Evolutionary conservation across 1,140 invertebrate genomes (phyloP).

Genomic region (Nephotettix cincticeps): DNA sequence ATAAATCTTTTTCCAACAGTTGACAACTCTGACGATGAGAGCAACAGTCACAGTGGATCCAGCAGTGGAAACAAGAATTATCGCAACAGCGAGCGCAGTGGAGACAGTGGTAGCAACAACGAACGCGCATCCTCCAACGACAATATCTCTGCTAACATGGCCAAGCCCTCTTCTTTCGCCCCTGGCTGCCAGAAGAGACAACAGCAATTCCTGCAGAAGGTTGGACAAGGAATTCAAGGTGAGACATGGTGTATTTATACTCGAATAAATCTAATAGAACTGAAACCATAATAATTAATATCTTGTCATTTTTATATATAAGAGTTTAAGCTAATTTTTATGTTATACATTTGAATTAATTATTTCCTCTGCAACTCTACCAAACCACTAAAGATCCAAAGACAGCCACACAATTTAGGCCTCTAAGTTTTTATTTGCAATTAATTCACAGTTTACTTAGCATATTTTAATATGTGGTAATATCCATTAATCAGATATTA

Average conservation of each 20-base stretch:
- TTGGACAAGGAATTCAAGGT: slow-evolving; percentile 49
- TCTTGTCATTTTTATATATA: too few species aligned
- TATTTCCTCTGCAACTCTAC: too few species aligned
- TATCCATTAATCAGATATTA: slow-evolving; percentile 29
- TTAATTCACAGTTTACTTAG: slow-evolving; percentile 35
- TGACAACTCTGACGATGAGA: slow-evolving; percentile 20
- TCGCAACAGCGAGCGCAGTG: slow-evolving; percentile 16
- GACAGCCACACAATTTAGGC: background rate
- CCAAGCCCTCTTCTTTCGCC: slow-evolving; percentile 39
- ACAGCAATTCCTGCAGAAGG: slow-evolving; percentile 52
- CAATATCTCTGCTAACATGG: slow-evolving; percentile 5
- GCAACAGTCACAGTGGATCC: slow-evolving; percentile 6
- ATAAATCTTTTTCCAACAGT: background rate
- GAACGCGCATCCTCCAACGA: slow-evolving; percentile 1
- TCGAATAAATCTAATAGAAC: too few species aligned
- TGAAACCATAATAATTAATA: too few species aligned
- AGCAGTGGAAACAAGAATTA: slow-evolving; percentile 1
- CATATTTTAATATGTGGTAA: slow-evolving; percentile 53
- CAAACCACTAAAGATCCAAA: background rate
- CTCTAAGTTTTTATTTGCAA: background rate
- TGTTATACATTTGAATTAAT: too few species aligned
- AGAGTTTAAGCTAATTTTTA: too few species aligned
- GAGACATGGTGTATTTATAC: slow-evolving; percentile 32
- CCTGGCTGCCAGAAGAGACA: slow-evolving; percentile 50
- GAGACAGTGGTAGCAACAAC: slow-evolving; percentile 12